phyloP scores from a whole-genome alignment of 2,888 invertebrate species.

The Rutpela maculata region DNA sequence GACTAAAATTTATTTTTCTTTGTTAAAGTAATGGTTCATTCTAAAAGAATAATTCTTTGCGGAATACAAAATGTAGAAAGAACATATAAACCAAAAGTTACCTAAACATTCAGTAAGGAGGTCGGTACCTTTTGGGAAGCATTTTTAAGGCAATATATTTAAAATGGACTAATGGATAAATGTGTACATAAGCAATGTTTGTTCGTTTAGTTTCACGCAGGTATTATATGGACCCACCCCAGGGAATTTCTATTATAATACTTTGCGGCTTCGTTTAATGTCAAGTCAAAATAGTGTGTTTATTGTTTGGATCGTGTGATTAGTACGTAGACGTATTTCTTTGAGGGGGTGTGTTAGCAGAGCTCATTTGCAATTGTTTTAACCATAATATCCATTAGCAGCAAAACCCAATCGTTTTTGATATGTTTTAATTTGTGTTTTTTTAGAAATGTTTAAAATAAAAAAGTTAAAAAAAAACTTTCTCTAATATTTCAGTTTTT shows the following conservation, averaged over 20 bases:
- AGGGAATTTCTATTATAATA: slow-evolving; percentile 57
- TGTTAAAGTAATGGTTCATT: neutral
- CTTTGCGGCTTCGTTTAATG: slow-evolving; percentile 52
- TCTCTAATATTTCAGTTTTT: too few species aligned
- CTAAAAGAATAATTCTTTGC: neutral
- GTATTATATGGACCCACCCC: slow-evolving; percentile 69
- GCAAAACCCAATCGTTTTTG: too few species aligned
- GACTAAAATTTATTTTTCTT: slow-evolving; percentile 7
- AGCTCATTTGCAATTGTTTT: too few species aligned
- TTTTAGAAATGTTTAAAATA: too few species aligned
- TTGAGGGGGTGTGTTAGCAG: too few species aligned
- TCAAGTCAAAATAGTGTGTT: slow-evolving; percentile 46
- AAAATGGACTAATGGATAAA: slow-evolving; percentile 63
- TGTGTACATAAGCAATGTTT: slow-evolving; percentile 71
- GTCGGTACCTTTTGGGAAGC: slow-evolving; percentile 30
- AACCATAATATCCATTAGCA: too few species aligned
- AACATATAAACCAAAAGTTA: neutral
- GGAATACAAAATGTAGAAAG: neutral
- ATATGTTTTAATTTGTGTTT: too few species aligned
- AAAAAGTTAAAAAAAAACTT: too few species aligned
- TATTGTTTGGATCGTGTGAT: neutral
- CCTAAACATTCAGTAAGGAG: neutral
- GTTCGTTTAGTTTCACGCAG: slow-evolving; percentile 68
- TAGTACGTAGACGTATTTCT: too few species aligned
- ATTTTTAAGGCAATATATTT: slow-evolving; percentile 69